Conservation (phyloP, 2,113 vertebrate species). For the Tyrannus savana region DNA sequence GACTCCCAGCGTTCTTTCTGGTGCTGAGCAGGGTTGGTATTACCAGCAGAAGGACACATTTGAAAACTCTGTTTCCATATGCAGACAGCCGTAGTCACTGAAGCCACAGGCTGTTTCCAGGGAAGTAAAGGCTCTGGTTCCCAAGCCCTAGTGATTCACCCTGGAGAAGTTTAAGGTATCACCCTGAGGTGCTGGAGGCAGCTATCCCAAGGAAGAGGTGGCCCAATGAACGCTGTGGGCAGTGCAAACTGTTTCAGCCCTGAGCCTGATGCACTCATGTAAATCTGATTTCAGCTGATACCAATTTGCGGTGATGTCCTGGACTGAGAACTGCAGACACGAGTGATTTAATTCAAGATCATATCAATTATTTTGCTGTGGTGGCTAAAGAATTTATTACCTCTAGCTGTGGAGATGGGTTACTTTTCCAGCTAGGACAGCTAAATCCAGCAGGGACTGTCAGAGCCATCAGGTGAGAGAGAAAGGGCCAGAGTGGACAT, state of each 20-base stretch:
- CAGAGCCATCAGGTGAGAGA: background rate
- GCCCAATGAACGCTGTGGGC: background rate
- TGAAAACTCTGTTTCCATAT: background rate
- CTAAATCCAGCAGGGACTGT: background rate
- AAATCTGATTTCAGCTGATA: constrained; percentile 12
- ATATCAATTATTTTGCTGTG: background rate
- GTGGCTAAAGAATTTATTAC: constrained; percentile 12
- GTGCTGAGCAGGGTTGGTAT: background rate
- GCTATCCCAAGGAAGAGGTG: background rate
- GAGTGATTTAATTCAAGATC: constrained; percentile 8
- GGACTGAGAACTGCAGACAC: background rate
- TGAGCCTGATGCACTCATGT: background rate
- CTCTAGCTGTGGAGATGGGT: background rate
- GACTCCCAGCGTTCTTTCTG: background rate
- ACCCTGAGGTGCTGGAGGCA: background rate
- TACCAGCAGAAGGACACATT: background rate
- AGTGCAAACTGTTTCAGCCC: background rate
- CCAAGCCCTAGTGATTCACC: background rate
- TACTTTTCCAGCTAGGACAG: background rate
- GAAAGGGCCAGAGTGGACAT: background rate
- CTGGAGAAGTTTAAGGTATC: background rate
- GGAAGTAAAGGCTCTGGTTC: background rate
- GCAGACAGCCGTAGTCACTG: background rate
- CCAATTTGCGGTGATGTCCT: background rate
- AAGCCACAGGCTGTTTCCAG: background rate